Percentiles rank a stretch among this genome's conserved stretches.
phyloP scores from a whole-genome alignment of 1,140 invertebrate genomes.

The Apolygus lucorum region DNA sequence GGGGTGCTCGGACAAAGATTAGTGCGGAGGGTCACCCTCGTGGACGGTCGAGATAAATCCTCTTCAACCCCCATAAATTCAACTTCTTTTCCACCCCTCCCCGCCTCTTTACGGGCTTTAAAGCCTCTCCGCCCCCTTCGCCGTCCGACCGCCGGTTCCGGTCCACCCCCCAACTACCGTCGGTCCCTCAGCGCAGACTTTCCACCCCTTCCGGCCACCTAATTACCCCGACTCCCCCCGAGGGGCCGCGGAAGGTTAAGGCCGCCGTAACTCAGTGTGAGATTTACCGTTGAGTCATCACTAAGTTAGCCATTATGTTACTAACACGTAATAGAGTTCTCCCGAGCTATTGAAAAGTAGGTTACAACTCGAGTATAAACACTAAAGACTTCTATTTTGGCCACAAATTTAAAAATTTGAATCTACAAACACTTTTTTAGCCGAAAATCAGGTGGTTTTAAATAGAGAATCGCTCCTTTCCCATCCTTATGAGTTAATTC shows the following conservation, averaged over 20 bases:
- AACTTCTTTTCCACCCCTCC: not conserved
- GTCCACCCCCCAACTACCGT: not conserved
- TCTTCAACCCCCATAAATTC: slow-evolving; percentile 8
- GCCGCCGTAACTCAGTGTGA: not conserved
- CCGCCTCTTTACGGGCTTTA: not conserved
- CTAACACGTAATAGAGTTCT: too few relatives aligned
- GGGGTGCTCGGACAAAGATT: slow-evolving; percentile 4
- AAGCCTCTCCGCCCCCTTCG: not conserved
- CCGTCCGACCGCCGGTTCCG: too few relatives aligned
- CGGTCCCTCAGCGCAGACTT: too few relatives aligned
- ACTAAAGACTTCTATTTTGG: too few relatives aligned
- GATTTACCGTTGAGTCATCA: not conserved
- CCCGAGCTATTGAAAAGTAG: too few relatives aligned
- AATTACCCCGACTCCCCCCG: not conserved
- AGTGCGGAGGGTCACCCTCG: slow-evolving; percentile 11
- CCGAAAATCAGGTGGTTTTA: too few relatives aligned
- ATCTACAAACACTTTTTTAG: too few relatives aligned
- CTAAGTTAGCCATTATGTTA: too few relatives aligned
- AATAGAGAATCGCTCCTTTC: too few relatives aligned
- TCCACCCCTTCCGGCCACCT: slow-evolving; percentile 11
- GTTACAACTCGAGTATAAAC: too few relatives aligned
- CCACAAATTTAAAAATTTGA: too few relatives aligned
- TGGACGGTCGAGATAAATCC: slow-evolving; percentile 9
- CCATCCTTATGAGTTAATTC: too few relatives aligned
- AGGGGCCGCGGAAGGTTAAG: not conserved